Conservation (phyloP, 2,113 vertebrate genomes). For the Australoheros scitulus region DNA sequence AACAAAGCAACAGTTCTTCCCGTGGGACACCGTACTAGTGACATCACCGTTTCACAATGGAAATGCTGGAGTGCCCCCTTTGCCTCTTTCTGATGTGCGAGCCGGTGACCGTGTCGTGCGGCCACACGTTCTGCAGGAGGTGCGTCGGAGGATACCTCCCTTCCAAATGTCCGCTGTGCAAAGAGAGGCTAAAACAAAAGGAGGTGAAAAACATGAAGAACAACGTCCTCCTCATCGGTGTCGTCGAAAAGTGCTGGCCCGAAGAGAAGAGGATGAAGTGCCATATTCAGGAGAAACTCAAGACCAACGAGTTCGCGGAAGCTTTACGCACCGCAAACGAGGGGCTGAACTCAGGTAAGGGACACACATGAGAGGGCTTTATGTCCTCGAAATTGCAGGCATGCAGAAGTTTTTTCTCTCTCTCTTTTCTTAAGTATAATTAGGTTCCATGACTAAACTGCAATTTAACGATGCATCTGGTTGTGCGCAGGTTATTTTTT, state of each 20-base stretch:
- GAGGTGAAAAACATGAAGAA: conserved; percentile 70
- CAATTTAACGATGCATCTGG: too few species aligned
- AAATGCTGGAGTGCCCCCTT: conserved; percentile 83
- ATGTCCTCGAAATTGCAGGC: neutral
- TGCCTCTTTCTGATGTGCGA: conserved; percentile 84
- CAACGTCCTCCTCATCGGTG: conserved; percentile 81
- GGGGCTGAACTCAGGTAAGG: conserved; percentile 80
- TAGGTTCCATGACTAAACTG: neutral
- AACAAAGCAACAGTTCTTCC: conserved; percentile 2
- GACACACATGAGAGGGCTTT: neutral
- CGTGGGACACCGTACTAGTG: neutral
- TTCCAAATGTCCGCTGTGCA: conserved; percentile 81
- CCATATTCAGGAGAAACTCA: conserved; percentile 74
- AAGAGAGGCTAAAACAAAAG: conserved; percentile 70
- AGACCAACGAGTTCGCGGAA: conserved; percentile 72
- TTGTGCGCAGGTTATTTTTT: too few species aligned
- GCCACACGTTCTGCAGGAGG: conserved; percentile 86
- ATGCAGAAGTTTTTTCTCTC: neutral
- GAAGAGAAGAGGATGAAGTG: conserved; percentile 67
- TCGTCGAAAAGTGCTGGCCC: conserved; percentile 84
- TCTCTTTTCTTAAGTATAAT: neutral
- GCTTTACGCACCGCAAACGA: conserved; percentile 79
- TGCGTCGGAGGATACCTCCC: conserved; percentile 76
- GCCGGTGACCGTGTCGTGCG: conserved; percentile 86
- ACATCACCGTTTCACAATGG: conserved; percentile 69